These are phyloP conservation scores for Turnix velox DNA, from an alignment of 2,113 vertebrate genomes.

Conservation along the genomic window DNA sequence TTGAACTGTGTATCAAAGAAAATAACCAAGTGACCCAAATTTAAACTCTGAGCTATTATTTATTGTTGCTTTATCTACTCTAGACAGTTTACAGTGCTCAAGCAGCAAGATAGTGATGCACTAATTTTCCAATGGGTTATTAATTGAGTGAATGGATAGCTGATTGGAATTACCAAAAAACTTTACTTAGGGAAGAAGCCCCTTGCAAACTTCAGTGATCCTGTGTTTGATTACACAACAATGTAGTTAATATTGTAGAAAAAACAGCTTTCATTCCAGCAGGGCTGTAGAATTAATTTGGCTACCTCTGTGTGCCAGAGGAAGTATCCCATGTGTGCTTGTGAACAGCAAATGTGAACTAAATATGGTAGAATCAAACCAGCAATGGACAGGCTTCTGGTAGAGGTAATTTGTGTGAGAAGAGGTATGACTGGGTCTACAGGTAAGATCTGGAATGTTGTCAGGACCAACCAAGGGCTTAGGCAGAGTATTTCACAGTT, in stretches of 20 bases:
- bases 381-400: background rate
- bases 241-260: background rate
- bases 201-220: background rate
- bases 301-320: rapidly evolving
- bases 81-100: background rate
- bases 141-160: background rate
- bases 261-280: background rate
- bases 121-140: background rate
- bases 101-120: background rate
- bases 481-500: background rate
- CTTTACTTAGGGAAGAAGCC: background rate
- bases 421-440: background rate
- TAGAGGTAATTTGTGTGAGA: rapidly evolving
- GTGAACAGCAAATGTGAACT: background rate
- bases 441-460: background rate
- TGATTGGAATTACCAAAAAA: background rate
- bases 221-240: background rate
- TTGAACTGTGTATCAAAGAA: background rate
- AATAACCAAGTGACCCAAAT: background rate
- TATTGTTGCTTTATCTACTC: background rate
- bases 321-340: background rate
- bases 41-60: background rate
- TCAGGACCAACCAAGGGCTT: background rate
- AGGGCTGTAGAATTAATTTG: background rate
- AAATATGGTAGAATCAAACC: background rate